Percentiles rank a stretch among this genome's conserved stretches.
These are phyloP conservation scores for Cephalopterus ornatus DNA, from an alignment of 2,113 vertebrate genomes.

Conservation along the genomic window DNA sequence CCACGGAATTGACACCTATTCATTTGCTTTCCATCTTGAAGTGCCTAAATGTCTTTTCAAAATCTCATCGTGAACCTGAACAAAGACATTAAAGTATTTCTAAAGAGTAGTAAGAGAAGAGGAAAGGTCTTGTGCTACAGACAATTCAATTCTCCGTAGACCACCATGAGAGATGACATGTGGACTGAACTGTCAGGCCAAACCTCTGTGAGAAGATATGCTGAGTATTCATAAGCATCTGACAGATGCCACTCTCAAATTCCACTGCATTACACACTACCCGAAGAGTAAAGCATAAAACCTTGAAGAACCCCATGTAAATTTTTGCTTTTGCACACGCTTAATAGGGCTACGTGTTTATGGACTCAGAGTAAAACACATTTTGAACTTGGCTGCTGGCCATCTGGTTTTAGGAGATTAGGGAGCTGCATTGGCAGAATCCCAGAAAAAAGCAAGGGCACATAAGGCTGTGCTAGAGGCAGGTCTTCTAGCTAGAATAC, in stretches of 20 bases:
- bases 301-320: not conserved
- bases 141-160: not conserved
- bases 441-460: slow-evolving; percentile 1
- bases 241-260: not conserved
- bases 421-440: slow-evolving; percentile 24
- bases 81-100: not conserved
- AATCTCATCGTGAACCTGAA: not conserved
- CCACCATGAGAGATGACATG: not conserved
- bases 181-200: not conserved
- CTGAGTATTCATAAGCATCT: not conserved
- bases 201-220: not conserved
- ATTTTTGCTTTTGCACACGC: not conserved
- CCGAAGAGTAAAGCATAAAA: not conserved
- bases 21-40: not conserved
- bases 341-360: slow-evolving; percentile 24
- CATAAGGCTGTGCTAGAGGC: not conserved
- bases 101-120: not conserved
- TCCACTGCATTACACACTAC: not conserved
- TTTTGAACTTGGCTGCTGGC: slow-evolving; percentile 34
- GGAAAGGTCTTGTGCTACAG: not conserved
- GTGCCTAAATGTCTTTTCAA: not conserved
- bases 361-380: not conserved
- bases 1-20: not conserved
- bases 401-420: slow-evolving; percentile 5
- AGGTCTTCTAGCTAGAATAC: not conserved